Evolutionary conservation across 64 coral and sea anemone species (phyloP).

Genomic region (Cladopsammia gracilis): DNA sequence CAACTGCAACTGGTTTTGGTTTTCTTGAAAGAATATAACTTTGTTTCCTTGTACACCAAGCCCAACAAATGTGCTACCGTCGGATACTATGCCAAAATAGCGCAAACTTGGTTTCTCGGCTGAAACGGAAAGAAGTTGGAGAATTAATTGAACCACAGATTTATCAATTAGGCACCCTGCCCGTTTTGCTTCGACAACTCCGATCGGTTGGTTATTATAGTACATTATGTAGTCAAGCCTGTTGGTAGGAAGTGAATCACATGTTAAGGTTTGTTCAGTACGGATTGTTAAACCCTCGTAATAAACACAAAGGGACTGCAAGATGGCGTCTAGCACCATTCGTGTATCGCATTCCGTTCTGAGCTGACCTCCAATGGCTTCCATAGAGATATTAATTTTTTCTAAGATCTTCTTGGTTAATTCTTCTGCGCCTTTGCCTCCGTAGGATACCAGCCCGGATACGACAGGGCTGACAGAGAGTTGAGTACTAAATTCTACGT

Average conservation of each 20-base stretch:
- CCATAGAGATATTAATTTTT: neutral
- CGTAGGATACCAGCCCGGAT: no score
- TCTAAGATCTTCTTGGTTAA: neutral
- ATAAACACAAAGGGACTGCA: neutral
- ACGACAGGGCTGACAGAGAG: neutral
- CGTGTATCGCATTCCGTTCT: neutral
- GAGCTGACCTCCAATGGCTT: neutral
- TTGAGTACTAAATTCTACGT: neutral
- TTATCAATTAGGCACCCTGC: neutral
- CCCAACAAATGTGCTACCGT: no score
- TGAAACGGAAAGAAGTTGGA: no score
- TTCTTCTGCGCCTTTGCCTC: no score
- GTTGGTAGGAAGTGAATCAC: neutral
- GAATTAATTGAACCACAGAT: neutral
- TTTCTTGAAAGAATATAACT: no score
- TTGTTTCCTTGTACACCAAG: no score
- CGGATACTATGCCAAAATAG: no score
- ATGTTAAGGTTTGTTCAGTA: neutral
- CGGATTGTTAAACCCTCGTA: neutral
- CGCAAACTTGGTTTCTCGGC: no score
- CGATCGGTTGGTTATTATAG: neutral
- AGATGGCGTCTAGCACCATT: neutral
- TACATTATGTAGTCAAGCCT: conserved; percentile 10
- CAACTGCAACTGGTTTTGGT: no score
- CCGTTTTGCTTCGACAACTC: conserved; percentile 29